These are phyloP conservation scores for Temnothorax unifasciatus DNA, from an alignment of 2,888 invertebrate species.

Conservation along the genomic window DNA sequence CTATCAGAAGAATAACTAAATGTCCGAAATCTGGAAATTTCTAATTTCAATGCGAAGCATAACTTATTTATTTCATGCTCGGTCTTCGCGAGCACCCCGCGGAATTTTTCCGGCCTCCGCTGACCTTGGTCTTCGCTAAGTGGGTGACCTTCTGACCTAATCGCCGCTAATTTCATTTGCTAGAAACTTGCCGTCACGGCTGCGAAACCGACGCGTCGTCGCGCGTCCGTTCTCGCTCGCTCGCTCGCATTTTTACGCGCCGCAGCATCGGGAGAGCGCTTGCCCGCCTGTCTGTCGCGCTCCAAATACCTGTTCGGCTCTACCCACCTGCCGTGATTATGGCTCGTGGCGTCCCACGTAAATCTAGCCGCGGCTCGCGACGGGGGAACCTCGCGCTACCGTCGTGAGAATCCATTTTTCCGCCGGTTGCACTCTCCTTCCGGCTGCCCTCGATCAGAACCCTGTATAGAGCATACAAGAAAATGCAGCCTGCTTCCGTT, in stretches of 20 bases:
- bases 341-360: slow-evolving; percentile 75
- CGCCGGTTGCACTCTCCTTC: slow-evolving; percentile 26
- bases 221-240: neutral
- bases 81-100: slow-evolving; percentile 4
- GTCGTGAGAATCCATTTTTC: slow-evolving; percentile 72
- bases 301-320: slow-evolving; percentile 75
- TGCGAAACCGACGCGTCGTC: slow-evolving; percentile 53
- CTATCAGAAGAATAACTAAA: neutral
- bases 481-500: slow-evolving; percentile 21
- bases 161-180: slow-evolving; percentile 76
- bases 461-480: slow-evolving; percentile 21
- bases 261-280: slow-evolving; percentile 38
- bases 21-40: neutral
- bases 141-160: slow-evolving; percentile 77
- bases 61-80: neutral
- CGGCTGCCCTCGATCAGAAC: slow-evolving; percentile 37
- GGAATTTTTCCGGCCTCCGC: slow-evolving; percentile 32
- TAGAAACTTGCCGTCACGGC: slow-evolving; percentile 59
- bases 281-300: slow-evolving; percentile 66
- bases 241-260: slow-evolving; percentile 31
- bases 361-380: slow-evolving; percentile 66
- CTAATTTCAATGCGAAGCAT: neutral
- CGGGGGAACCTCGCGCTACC: slow-evolving; percentile 54
- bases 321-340: slow-evolving; percentile 77
- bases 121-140: slow-evolving; percentile 69